Conservation (phyloP, 2,888 invertebrate species). For the Pseudococcus longispinus region DNA sequence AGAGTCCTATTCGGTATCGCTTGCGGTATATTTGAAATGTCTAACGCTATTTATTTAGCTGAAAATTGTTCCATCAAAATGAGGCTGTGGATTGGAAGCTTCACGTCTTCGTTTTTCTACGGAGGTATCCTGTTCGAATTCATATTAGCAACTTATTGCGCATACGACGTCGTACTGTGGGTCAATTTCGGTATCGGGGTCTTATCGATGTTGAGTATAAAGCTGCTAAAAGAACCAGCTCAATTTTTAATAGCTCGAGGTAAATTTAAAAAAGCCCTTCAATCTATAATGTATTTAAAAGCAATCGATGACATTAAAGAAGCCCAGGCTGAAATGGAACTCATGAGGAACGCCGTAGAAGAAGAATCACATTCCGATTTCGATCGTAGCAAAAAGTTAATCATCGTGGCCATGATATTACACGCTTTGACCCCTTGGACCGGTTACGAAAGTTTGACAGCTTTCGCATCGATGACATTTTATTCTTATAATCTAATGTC, state of each 20-base stretch:
- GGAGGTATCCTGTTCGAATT: constrained; percentile 1
- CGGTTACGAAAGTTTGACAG: constrained; percentile 57
- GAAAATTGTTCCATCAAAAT: neutral
- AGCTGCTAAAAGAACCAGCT: constrained; percentile 19
- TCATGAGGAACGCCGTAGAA: neutral
- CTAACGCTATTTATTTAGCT: neutral
- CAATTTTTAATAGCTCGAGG: constrained; percentile 39
- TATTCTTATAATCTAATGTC: constrained; percentile 58
- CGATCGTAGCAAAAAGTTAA: constrained; percentile 20
- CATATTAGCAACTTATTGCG: constrained; percentile 6
- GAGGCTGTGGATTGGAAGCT: neutral
- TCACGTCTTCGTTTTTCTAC: constrained; percentile 23
- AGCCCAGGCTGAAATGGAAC: constrained; percentile 43
- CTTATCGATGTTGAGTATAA: neutral
- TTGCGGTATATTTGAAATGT: constrained; percentile 25
- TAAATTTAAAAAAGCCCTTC: constrained; percentile 3
- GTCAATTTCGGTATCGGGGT: neutral
- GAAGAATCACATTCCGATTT: neutral
- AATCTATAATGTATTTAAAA: constrained; percentile 14
- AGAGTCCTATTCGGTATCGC: constrained; percentile 1
- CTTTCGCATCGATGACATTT: constrained; percentile 59
- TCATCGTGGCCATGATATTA: constrained; percentile 49
- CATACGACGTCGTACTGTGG: neutral
- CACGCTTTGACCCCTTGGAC: neutral
- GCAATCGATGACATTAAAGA: neutral